Percentiles rank a stretch among this genome's conserved stretches.
These are phyloP conservation scores for Aphis gossypii DNA, from an alignment of 1,140 invertebrate genomes.

Conservation along the genomic window DNA sequence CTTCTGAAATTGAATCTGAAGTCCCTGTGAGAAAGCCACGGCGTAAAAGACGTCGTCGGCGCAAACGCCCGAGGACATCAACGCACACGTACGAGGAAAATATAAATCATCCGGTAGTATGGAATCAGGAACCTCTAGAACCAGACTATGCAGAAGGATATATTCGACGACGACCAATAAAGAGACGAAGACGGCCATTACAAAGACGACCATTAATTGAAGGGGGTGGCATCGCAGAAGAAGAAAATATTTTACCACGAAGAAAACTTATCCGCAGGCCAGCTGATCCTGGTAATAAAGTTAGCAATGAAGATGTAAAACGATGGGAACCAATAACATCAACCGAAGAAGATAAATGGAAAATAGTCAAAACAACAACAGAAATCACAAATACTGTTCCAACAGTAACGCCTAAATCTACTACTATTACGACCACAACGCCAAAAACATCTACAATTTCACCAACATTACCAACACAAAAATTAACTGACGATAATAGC, in stretches of 20 bases:
- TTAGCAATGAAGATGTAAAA: background rate
- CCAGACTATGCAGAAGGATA: conserved; percentile 62
- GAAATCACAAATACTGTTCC: background rate
- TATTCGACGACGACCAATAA: conserved; percentile 64
- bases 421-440: conserved; percentile 19
- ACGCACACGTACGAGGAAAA: conserved; percentile 53
- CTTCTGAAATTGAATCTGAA: conserved; percentile 48
- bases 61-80: conserved; percentile 60
- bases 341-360: conserved; percentile 44
- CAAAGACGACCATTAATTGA: conserved; percentile 54
- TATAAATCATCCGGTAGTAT: conserved; percentile 5
- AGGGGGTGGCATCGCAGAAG: conserved; percentile 11
- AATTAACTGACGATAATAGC: background rate
- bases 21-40: conserved; percentile 44
- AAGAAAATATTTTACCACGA: conserved; percentile 50
- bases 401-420: conserved; percentile 20
- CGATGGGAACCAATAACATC: conserved; percentile 45
- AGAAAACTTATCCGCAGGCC: conserved; percentile 50
- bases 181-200: conserved; percentile 64
- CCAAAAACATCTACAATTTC: background rate
- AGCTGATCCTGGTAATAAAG: background rate
- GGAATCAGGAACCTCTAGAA: conserved; percentile 60
- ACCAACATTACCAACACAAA: background rate
- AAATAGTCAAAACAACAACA: conserved; percentile 34
- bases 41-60: conserved; percentile 59